Evolutionary conservation across 2,113 vertebrate genomes (phyloP), one percentile per base, ranked within the genome.

Genomic region (Anolis carolinensis): DNA sequence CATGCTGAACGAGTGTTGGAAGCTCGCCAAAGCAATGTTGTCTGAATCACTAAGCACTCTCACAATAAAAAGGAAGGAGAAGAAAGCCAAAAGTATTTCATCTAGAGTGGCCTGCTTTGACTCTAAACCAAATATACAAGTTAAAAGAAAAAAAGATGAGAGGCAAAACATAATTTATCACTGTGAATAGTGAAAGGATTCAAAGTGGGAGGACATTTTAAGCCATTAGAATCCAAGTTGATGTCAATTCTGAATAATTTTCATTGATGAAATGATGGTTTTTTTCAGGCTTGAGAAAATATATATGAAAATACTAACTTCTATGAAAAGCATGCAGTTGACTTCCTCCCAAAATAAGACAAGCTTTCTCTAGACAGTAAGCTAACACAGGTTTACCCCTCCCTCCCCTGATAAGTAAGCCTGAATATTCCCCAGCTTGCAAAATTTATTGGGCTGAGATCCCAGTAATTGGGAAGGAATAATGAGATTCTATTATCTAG

Each of bases 71-170:
- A n/a, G 7, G 27, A 30, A 30, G 99, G 98, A 96, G 87, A 97
- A 96, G 92, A 99, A 98, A 95, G 88, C 95, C 0, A 97, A 96
- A 92, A 95, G 96, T 0, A 90, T 95, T 63, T 80, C 96, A 98
- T 86, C 95, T 97, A 52, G 97, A 98, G 88, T 99, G 98, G 55
- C 98, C 98, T 52, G 94, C 97, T 55, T 93, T 93, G 82, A 97
- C 96, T 34, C 98, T 98, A 92, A 97, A 98, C 98, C 98, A 92
- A 97, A 98, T 63, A 98, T 99, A 93, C 97, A 95, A 86, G 96
- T 99, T 89, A 98, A 97, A 93, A 98, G 96, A 94, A 95, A 44
- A 93, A 99, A 97, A 96, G 98, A 99, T 88, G 98, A 98, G 91
- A 98, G 98, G 96, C 98, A 98, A 99, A 95, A 92, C 62, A 65